Conservation (phyloP, 2,888 invertebrate species). For the Deilephila porcellus region DNA sequence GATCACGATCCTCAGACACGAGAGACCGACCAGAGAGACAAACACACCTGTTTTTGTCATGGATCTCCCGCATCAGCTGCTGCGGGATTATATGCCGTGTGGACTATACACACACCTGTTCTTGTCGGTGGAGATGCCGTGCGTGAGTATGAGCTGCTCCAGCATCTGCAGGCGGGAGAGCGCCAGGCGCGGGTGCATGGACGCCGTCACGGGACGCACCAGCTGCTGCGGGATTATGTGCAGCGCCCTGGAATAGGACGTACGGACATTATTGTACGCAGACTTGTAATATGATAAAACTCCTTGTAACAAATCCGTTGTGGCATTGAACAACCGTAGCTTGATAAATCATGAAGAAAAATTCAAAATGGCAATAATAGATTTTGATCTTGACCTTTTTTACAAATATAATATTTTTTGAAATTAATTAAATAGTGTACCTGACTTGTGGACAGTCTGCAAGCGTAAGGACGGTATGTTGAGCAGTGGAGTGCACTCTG, state of each 20-base stretch:
- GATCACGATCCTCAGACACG: too few species aligned
- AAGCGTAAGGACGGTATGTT: slow-evolving; percentile 93
- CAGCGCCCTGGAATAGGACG: slow-evolving; percentile 84
- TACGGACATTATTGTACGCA: not conserved
- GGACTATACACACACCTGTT: slow-evolving; percentile 85
- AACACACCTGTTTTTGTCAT: too few species aligned
- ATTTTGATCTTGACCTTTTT: too few species aligned
- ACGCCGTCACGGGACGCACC: slow-evolving; percentile 92
- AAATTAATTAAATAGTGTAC: slow-evolving; percentile 57
- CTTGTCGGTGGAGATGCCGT: slow-evolving; percentile 94
- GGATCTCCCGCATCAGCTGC: too few species aligned
- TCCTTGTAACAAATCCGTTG: too few species aligned
- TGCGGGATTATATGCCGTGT: too few species aligned
- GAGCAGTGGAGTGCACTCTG: slow-evolving; percentile 93
- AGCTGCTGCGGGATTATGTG: slow-evolving; percentile 93
- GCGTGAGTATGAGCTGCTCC: slow-evolving; percentile 92
- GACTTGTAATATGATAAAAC: too few species aligned
- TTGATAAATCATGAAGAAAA: too few species aligned
- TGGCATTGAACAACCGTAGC: too few species aligned
- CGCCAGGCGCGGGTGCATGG: slow-evolving; percentile 93
- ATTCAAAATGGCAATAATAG: too few species aligned
- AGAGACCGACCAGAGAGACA: too few species aligned
- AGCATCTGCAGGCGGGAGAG: slow-evolving; percentile 94
- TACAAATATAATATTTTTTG: not conserved
- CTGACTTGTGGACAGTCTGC: slow-evolving; percentile 92